phyloP scores from a whole-genome alignment of 2,113 vertebrate genomes.

The Podocnemis expansa region DNA sequence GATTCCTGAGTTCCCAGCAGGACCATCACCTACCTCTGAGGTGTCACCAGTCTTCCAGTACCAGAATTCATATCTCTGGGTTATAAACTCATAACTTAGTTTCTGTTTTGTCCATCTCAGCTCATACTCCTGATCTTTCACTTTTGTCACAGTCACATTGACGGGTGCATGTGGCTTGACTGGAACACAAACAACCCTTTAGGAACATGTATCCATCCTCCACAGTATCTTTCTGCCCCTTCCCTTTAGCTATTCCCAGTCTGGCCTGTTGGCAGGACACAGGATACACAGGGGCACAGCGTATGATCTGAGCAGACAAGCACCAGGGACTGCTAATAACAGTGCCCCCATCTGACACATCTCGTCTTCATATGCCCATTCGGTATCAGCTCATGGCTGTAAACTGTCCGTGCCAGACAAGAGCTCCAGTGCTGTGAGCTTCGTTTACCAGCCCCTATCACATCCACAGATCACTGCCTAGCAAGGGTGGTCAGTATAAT shows the following conservation, averaged over 20 bases:
- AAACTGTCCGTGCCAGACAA: not conserved
- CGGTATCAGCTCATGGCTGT: not conserved
- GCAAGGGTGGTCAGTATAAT: too few species aligned
- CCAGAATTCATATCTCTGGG: slow-evolving; percentile 65
- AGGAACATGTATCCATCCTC: not conserved
- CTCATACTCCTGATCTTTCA: slow-evolving; percentile 46
- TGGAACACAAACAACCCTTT: slow-evolving; percentile 43
- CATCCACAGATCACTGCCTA: not conserved
- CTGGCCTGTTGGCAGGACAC: not conserved
- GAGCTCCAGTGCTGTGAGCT: not conserved
- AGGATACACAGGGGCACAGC: not conserved
- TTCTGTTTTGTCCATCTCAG: slow-evolving; percentile 65
- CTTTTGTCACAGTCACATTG: slow-evolving; percentile 40
- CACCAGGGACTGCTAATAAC: not conserved
- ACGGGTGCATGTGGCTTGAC: slow-evolving; percentile 73
- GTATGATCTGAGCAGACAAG: not conserved
- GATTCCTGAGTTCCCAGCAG: not conserved
- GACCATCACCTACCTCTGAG: slow-evolving; percentile 33
- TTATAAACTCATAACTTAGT: accelerated
- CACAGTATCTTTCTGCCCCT: not conserved
- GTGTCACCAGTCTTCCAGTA: slow-evolving; percentile 47
- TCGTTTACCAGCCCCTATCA: not conserved
- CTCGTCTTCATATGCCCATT: not conserved
- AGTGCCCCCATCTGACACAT: not conserved
- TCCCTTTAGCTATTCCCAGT: not conserved